These are phyloP conservation scores for Holcopasites calliopsidis DNA, from an alignment of 1,140 invertebrate genomes.

Conservation along the genomic window DNA sequence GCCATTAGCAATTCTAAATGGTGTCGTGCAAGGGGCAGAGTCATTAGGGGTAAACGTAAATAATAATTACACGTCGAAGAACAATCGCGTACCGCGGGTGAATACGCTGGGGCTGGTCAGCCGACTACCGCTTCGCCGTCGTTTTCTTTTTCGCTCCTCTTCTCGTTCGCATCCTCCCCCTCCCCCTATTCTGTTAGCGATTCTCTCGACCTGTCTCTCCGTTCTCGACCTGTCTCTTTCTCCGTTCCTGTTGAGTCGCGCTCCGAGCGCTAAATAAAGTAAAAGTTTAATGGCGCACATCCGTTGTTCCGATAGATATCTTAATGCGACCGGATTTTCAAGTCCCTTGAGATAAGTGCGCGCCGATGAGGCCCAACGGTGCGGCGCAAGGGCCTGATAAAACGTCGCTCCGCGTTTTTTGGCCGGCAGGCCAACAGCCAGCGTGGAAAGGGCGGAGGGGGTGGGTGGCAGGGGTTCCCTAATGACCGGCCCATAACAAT, in stretches of 20 bases:
- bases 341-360: slow-evolving; percentile 70
- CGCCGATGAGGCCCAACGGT: slow-evolving; percentile 63
- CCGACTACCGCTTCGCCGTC: not conserved
- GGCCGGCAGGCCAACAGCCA: slow-evolving; percentile 13
- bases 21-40: slow-evolving; percentile 42
- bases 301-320: slow-evolving; percentile 80
- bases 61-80: slow-evolving; percentile 68
- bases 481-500: slow-evolving; percentile 63
- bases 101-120: slow-evolving; percentile 2
- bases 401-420: slow-evolving; percentile 55
- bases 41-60: slow-evolving; percentile 66
- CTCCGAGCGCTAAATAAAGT: slow-evolving; percentile 75
- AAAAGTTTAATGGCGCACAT: slow-evolving; percentile 79
- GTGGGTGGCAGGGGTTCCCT: slow-evolving; percentile 8
- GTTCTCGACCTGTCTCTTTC: slow-evolving; percentile 6
- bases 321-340: slow-evolving; percentile 80
- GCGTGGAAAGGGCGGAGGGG: too few species aligned
- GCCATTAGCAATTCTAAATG: slow-evolving; percentile 70
- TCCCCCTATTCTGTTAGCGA: not conserved
- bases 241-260: slow-evolving; percentile 13
- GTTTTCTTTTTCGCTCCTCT: not conserved
- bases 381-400: slow-evolving; percentile 53
- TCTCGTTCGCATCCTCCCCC: not conserved
- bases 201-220: not conserved
- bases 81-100: slow-evolving; percentile 54